Percentiles rank a stretch among this genome's conserved stretches.
Conservation (phyloP, 92 coral and sea anemone species). For the Palythoa heliodiscus region DNA sequence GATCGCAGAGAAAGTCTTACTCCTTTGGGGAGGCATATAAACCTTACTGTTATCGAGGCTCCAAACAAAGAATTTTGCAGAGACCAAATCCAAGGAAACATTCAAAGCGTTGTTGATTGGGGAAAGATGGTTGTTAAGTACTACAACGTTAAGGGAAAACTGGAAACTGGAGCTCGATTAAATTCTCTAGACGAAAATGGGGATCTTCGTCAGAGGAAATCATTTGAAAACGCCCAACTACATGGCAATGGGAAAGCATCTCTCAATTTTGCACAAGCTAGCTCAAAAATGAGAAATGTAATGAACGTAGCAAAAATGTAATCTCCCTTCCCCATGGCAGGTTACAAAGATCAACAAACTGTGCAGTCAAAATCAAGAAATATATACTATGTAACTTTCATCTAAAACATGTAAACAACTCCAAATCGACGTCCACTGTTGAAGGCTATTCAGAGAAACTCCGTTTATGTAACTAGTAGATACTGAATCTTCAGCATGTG, state of each 20-base stretch:
- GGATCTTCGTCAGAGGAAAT: constrained; percentile 6
- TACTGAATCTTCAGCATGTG: no score
- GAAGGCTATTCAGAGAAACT: no score
- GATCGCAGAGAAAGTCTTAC: neutral
- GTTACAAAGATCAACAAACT: neutral
- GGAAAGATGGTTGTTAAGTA: constrained; percentile 70
- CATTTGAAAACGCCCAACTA: neutral
- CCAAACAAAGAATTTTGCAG: constrained; percentile 26
- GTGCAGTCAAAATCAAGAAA: neutral
- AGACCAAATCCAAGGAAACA: constrained; percentile 42
- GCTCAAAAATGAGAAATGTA: constrained; percentile 8
- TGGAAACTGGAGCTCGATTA: neutral
- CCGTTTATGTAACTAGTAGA: no score
- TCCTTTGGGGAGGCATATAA: constrained; percentile 9
- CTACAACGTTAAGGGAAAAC: constrained; percentile 71
- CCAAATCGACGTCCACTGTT: neutral
- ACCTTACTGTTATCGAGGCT: constrained; percentile 23
- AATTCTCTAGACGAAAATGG: neutral
- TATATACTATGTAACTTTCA: neutral
- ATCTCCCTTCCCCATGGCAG: neutral
- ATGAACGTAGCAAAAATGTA: constrained; percentile 7
- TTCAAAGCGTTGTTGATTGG: constrained; percentile 87
- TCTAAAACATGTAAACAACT: neutral
- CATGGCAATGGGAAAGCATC: neutral
- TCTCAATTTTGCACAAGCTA: neutral